Base-by-base conservation (phyloP, 2,888 invertebrate genomes). In the Pristionchus mayeri region DNA sequence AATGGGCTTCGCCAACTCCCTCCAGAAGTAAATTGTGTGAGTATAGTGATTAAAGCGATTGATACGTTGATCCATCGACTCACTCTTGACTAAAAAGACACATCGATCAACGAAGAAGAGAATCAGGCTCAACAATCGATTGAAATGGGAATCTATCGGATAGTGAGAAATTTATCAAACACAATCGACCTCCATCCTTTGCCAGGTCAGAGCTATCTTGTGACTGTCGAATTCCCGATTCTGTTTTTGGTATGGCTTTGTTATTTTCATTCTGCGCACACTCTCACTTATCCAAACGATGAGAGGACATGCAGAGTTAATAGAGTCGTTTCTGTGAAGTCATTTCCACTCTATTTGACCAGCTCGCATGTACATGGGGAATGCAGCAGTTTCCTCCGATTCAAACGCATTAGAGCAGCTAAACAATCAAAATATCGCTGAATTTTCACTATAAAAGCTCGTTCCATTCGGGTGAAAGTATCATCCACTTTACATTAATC, bases 1-100 rank as follows among this genome's bases (percentile, higher is more conserved):
- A 24, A 88, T 90, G 84, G 89, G 90, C 52, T 90, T 90, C 85
- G 87, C 89, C 79, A 54, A 34, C 48, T 87, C 89, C 21, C 76
- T 78, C 50, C 76, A 78, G 76, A 71, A 71, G n/a, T 13, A 63
- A 27, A 30, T 63, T 18, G 16, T 63, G 63, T 63, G 34, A 63
- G 34, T 63, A 63, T 30, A 27, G 44, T 21, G 63, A 63, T 34
- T 63, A 34, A 34, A 63, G 63, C 63, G 63, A 63, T 30, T 63
- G 34, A 63, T 63, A 63, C 24, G 24, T 27, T 27, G 30, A 16
- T 27, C 27, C 30, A 27, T 30, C 0, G 13, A 27, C 24, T 60
- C 24, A 60, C n/a, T 27, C 27, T 60, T 60, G 57, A 11, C 24
- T 27, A 11, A 11, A 27, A 11, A 60, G n/a, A 1, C 54, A n/a